A percentile compares a stretch with the other conserved stretches of the same genome.
phyloP scores from a whole-genome alignment of 2,888 invertebrate species.

The Dynastes grantii region DNA sequence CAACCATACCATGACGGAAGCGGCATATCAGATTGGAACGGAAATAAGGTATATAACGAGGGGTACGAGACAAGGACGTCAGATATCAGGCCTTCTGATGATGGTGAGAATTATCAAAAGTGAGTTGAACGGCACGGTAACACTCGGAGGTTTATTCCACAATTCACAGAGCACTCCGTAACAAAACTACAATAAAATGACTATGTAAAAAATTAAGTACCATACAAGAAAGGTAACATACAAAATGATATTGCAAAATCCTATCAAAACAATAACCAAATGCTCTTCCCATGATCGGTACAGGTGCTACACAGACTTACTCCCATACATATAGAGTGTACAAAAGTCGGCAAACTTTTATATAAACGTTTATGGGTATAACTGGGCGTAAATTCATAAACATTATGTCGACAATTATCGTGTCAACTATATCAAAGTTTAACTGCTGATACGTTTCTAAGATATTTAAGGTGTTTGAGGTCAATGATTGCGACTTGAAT shows the following conservation, averaged over 20 bases:
- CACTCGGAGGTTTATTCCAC: too few species aligned
- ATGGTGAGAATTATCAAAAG: too few species aligned
- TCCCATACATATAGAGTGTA: background rate
- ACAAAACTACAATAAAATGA: too few species aligned
- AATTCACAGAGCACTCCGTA: too few species aligned
- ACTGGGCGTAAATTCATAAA: slow-evolving; percentile 9
- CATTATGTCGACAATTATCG: slow-evolving; percentile 2
- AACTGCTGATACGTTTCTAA: background rate
- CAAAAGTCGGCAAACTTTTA: slow-evolving; percentile 18
- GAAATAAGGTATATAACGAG: too few species aligned
- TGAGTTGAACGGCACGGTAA: too few species aligned
- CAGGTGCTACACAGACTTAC: background rate
- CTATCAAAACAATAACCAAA: background rate
- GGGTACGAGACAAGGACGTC: too few species aligned
- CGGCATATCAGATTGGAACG: too few species aligned
- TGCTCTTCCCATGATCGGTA: background rate
- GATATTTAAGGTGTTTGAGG: slow-evolving; percentile 21
- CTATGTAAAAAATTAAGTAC: too few species aligned
- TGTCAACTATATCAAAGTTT: slow-evolving; percentile 6
- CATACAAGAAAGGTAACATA: background rate
- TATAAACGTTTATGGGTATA: slow-evolving; percentile 6
- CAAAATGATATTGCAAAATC: slow-evolving; percentile 21
- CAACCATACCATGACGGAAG: too few species aligned
- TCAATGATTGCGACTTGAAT: slow-evolving; percentile 19
- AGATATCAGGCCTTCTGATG: too few species aligned